phyloP scores from a whole-genome alignment of 2,797 vertebrate genomes.

The Phataginus tetradactyla region DNA sequence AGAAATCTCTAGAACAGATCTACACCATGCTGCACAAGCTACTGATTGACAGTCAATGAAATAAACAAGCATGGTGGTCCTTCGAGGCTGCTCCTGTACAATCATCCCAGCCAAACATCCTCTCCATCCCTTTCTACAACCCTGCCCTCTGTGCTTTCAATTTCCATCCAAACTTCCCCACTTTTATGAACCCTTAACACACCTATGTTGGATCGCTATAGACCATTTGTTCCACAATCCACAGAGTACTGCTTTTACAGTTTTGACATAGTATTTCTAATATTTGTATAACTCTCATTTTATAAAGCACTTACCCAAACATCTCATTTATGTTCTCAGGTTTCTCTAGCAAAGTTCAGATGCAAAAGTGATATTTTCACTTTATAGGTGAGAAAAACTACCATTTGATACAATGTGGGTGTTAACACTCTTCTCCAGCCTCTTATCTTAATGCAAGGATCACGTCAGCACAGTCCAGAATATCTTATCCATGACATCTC shows the following conservation, averaged over 20 bases:
- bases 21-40: background rate
- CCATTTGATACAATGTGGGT: background rate
- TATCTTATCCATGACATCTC: background rate
- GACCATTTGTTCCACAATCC: background rate
- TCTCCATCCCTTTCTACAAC: background rate
- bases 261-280: background rate
- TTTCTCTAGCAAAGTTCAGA: background rate
- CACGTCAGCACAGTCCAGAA: background rate
- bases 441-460: background rate
- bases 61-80: background rate
- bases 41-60: conserved; percentile 50
- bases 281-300: background rate
- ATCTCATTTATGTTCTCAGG: background rate
- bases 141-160: background rate
- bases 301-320: background rate
- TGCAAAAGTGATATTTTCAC: background rate
- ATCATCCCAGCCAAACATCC: background rate
- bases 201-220: rapidly evolving
- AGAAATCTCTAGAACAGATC: conserved; percentile 52
- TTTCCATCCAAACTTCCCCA: background rate
- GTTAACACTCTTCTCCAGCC: background rate
- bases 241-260: background rate
- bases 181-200: background rate
- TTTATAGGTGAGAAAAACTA: background rate
- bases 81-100: background rate